Percentiles rank a stretch among this genome's conserved stretches.
phyloP scores from a whole-genome alignment of 2,888 invertebrate genomes.

The Apamea sordens region DNA sequence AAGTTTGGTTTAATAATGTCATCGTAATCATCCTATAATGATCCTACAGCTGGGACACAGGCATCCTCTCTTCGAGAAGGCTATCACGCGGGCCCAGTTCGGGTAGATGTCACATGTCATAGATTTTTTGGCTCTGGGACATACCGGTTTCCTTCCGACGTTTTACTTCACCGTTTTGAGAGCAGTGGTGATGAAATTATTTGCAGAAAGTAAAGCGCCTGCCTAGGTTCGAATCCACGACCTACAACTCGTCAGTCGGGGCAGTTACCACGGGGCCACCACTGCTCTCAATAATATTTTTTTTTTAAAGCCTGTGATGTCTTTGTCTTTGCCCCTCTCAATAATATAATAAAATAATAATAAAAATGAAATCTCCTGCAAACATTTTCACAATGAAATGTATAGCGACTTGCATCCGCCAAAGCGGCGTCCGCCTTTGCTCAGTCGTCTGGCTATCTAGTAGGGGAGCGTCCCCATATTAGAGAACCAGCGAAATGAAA shows the following conservation, averaged over 20 bases:
- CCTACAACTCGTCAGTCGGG: not conserved
- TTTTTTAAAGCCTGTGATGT: no score
- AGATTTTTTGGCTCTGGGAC: not conserved
- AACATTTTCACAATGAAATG: not conserved
- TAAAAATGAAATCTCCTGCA: not conserved
- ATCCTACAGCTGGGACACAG: not conserved
- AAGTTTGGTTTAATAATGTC: not conserved
- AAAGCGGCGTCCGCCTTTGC: constrained; percentile 3
- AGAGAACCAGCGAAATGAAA: constrained; percentile 6
- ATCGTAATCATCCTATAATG: not conserved
- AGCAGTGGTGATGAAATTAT: not conserved
- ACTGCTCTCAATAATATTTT: not conserved
- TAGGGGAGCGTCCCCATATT: not conserved
- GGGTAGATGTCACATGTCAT: not conserved
- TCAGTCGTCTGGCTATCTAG: constrained; percentile 9
- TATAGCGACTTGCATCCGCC: not conserved
- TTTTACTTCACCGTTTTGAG: not conserved
- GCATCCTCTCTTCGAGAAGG: not conserved
- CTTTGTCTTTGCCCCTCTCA: no score
- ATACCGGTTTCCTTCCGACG: not conserved
- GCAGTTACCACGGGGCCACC: not conserved
- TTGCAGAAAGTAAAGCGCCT: not conserved
- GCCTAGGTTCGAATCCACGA: not conserved
- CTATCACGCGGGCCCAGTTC: not conserved
- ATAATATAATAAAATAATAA: not conserved